Evolutionary conservation across 2,888 invertebrate genomes (phyloP), one percentile per base, ranked within the genome.

Genomic region (Danaus chrysippus): DNA sequence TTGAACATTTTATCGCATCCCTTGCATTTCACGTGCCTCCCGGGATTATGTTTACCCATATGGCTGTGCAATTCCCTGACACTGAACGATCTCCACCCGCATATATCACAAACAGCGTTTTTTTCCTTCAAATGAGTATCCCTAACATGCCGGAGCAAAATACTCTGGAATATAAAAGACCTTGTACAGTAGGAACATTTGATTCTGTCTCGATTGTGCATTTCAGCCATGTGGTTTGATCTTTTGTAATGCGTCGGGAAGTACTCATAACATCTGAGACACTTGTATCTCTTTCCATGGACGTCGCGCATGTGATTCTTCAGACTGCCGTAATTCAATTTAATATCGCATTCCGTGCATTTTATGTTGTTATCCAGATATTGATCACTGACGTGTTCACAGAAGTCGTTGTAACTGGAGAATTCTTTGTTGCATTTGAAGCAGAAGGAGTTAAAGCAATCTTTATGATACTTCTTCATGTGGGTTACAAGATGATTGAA

Each of bases 341-440:
- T n/a, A 12, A 68, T 11, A 34, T 58, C 58, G 41, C 74, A 74
- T 34, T 68, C 60, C 1, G 56, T 49, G 58, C 73, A 74, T 49
- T 70, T 68, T 9, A 70, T 42, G 43, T 64, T 49, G 12, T 65
- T 61, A 9, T 66, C 61, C 10, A 62, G n/a, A 10, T 59, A 41
- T 15, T 65, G 63, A 17, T 77, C 74, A 17, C 70, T 85, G 0
- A 82, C 75, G 58, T 87, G 86, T 0, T 79, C 58, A 0, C 82
- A 73, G 3, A 87, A 69, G 9, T 85, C 69, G 8, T 74, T 77
- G 0, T 74, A 72, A 42, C 83, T 79, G 72, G 82, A 84, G 56
- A 84, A 87, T 65, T 86, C 76, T 46, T 83, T 82, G 0, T 86
- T 83, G 44, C 89, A 85, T 1, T 75, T 71, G 19, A 76, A 76